Percentiles rank a stretch among this genome's conserved stretches.
Conservation (phyloP, 2,113 vertebrate species). For the Lichenostomus cassidix region DNA sequence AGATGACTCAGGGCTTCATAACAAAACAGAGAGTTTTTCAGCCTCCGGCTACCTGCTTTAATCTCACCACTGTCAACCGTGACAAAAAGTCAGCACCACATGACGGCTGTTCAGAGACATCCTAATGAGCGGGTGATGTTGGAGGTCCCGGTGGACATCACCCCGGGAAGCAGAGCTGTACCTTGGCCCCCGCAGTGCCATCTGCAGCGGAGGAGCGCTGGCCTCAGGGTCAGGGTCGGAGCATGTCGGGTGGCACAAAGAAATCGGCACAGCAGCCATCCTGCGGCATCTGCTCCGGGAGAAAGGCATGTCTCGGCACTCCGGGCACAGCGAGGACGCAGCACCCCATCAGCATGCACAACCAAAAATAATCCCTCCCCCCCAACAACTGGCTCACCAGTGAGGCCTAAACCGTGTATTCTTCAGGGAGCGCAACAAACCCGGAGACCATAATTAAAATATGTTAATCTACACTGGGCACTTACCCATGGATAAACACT, state of each 20-base stretch:
- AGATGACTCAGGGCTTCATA: constrained; percentile 21
- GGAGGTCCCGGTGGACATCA: not conserved
- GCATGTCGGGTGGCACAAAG: not conserved
- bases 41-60: constrained; percentile 38
- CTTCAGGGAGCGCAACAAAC: constrained; percentile 16
- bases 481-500: constrained; percentile 65
- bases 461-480: constrained; percentile 68
- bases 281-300: not conserved
- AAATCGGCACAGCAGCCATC: rapidly evolving
- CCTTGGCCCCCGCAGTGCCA: rapidly evolving
- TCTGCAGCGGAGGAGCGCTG: rapidly evolving
- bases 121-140: constrained; percentile 35
- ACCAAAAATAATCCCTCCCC: not conserved
- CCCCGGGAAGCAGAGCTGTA: not conserved
- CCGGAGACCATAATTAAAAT: constrained; percentile 59
- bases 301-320: rapidly evolving
- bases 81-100: constrained; percentile 45
- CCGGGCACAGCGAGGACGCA: rapidly evolving
- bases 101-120: constrained; percentile 54
- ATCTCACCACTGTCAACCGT: constrained; percentile 12
- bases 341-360: not conserved
- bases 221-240: not conserved
- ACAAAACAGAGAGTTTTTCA: constrained; percentile 27
- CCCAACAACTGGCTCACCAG: not conserved
- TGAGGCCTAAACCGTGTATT: constrained; percentile 24